These are phyloP conservation scores for Formica selysi DNA, from an alignment of 1,140 invertebrate genomes.

Conservation along the genomic window DNA sequence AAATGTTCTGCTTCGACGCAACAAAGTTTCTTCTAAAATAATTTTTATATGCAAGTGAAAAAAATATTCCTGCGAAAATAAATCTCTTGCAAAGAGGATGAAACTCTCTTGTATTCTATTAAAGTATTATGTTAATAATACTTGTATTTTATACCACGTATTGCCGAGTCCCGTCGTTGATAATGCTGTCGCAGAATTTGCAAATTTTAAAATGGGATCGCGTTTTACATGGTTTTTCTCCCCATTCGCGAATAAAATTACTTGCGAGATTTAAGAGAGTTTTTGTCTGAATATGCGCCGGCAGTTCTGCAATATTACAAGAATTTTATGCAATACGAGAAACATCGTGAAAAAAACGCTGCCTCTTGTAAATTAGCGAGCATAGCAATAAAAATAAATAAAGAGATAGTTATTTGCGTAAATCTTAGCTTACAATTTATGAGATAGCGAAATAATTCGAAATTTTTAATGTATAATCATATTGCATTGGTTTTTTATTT, in stretches of 20 bases:
- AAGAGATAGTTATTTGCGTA: slow-evolving; percentile 12
- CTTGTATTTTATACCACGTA: slow-evolving; percentile 42
- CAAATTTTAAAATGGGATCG: slow-evolving; percentile 41
- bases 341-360: slow-evolving; percentile 42
- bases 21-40: slow-evolving; percentile 52
- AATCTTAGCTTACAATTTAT: slow-evolving; percentile 27
- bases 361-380: slow-evolving; percentile 29
- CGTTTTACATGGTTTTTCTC: slow-evolving; percentile 21
- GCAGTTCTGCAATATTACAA: slow-evolving; percentile 41
- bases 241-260: slow-evolving; percentile 68
- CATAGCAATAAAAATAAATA: slow-evolving; percentile 32
- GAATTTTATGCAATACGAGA: slow-evolving; percentile 41
- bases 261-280: slow-evolving; percentile 52
- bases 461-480: neutral
- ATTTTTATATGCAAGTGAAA: neutral
- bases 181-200: slow-evolving; percentile 51
- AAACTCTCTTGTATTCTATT: slow-evolving; percentile 14
- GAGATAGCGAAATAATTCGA: slow-evolving; percentile 33
- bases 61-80: neutral
- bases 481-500: neutral
- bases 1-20: slow-evolving; percentile 28
- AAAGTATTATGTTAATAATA: slow-evolving; percentile 35
- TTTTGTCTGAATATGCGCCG: slow-evolving; percentile 27
- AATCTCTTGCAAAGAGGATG: neutral
- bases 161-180: slow-evolving; percentile 30